Base-by-base conservation (phyloP, 2,888 invertebrate species). In the Penaeus monodon region DNA sequence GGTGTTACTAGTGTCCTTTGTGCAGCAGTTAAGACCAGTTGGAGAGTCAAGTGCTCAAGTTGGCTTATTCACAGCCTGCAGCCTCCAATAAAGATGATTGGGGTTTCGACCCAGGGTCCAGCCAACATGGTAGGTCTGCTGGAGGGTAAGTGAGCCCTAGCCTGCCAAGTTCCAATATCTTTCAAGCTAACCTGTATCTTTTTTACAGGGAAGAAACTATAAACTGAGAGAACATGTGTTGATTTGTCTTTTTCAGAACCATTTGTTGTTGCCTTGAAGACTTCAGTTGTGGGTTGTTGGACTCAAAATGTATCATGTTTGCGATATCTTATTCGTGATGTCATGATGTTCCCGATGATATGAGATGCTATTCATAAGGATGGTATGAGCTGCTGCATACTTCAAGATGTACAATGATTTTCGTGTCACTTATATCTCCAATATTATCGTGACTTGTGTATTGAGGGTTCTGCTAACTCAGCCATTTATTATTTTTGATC, bases 211-310 rank as follows among this genome's bases (percentile, higher is more conserved):
- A 85, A 49, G 38, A 57, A 77, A 77, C 85, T 82, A 73, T 74
- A 79, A 85, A 85, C 85, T 88, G 86, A 86, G 89, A 86, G 85
- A 89, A 89, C 89, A 89, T 86, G 84, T 89, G 86, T 87, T 85
- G 89, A 89, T 89, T 89, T 89, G 81, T 89, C 86, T 87, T 89
- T 89, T 89, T 89, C 89, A 89, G 89, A 89, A 82, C 86, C 86
- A 89, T 86, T 89, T 86, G 86, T 88, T 88, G 88, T 89, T 89
- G 89, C 86, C 89, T 89, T 88, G 88, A 88, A 88, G 88, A 88
- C 88, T 88, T 88, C 88, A 88, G 88, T 88, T 80, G 80, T 88
- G 88, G 81, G 84, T 88, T 84, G 88, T 88, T 84, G 88, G 88
- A 82, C 88, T 88, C 88, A 88, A 86, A 86, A 88, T 88, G 88